These are phyloP conservation scores for Gadus macrocephalus DNA, from an alignment of 2,113 vertebrate genomes.

Conservation along the genomic window DNA sequence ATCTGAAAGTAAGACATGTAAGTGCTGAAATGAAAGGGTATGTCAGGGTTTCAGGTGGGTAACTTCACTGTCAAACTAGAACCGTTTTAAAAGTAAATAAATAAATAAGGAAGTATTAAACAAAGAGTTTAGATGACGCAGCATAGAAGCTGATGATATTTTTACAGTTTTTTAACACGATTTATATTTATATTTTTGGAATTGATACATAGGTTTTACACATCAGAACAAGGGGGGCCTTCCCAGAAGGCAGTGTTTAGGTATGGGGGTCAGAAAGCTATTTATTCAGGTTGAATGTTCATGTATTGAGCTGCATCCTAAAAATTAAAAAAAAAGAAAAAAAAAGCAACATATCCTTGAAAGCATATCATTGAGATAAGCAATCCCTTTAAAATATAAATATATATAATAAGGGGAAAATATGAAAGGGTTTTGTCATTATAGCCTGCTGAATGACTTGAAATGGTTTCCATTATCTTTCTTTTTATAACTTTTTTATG, in stretches of 20 bases:
- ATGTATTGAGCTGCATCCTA: conserved; percentile 34
- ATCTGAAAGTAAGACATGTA: conserved; percentile 40
- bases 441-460: conserved; percentile 50
- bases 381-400: conserved; percentile 8
- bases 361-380: too few species aligned
- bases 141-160: conserved; percentile 62
- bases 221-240: conserved; percentile 40
- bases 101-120: conserved; percentile 46
- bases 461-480: conserved; percentile 12
- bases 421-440: conserved; percentile 44
- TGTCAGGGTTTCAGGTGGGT: conserved; percentile 27
- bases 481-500: conserved; percentile 11
- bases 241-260: conserved; percentile 67
- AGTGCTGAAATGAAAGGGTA: conserved; percentile 53
- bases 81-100: conserved; percentile 38
- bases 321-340: conserved; percentile 29
- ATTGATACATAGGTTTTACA: conserved; percentile 58
- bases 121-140: conserved; percentile 39
- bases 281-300: conserved; percentile 22
- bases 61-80: conserved; percentile 32
- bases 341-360: conserved; percentile 31
- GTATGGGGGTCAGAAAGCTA: conserved; percentile 38
- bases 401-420: conserved; percentile 30
- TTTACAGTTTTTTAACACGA: conserved; percentile 64
- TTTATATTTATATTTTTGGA: conserved; percentile 32